phyloP scores from a whole-genome alignment of 2,113 vertebrate species.

The Colinus virginianus region DNA sequence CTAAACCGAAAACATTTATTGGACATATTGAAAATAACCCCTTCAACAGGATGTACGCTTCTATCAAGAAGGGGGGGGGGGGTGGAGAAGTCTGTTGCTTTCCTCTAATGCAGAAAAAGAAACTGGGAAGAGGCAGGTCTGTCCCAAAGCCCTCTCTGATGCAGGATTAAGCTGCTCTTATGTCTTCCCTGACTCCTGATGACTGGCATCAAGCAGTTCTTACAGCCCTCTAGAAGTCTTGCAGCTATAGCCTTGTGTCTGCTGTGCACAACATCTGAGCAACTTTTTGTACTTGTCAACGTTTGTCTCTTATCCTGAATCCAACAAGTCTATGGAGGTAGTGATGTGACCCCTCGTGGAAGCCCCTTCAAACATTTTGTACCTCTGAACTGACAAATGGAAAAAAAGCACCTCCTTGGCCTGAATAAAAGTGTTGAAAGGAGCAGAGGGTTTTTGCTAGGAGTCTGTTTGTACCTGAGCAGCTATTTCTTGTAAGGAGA shows the following conservation, averaged over 20 bases:
- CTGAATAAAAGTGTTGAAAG: slow-evolving; percentile 23
- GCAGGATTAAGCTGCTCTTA: background rate
- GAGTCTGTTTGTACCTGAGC: slow-evolving; percentile 34
- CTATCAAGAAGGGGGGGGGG: background rate
- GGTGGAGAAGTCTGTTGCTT: background rate
- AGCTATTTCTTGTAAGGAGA: slow-evolving; percentile 28
- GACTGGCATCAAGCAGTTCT: rapidly evolving
- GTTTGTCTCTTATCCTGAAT: no score
- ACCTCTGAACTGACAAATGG: background rate
- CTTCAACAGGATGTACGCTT: slow-evolving; percentile 44
- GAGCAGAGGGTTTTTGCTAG: background rate
- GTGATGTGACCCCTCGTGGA: background rate
- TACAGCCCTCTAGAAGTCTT: background rate
- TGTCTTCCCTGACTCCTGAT: background rate
- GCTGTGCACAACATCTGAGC: background rate
- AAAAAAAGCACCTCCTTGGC: background rate
- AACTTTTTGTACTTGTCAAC: background rate
- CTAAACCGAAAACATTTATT: slow-evolving; percentile 48
- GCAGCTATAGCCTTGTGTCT: background rate
- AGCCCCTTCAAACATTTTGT: background rate
- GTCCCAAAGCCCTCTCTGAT: background rate
- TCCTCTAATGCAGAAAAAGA: slow-evolving; percentile 49
- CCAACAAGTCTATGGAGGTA: background rate
- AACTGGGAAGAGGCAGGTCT: slow-evolving; percentile 18
- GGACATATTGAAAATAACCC: slow-evolving; percentile 42